Percentiles rank a stretch among this genome's conserved stretches.
Conservation (phyloP, 2,888 invertebrate species). For the Spodoptera picta region DNA sequence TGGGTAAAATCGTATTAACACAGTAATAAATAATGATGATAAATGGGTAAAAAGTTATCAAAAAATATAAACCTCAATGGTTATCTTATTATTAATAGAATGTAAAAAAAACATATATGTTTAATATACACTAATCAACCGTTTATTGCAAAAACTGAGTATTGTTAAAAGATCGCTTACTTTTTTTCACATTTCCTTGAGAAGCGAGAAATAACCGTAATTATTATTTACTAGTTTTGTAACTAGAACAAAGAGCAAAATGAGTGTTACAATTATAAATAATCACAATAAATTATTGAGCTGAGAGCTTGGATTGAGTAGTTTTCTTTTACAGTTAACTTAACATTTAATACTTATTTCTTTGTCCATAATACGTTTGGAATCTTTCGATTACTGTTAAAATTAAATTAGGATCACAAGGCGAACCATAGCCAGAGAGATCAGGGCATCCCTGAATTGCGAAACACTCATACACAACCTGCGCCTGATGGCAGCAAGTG, state of each 20-base stretch:
- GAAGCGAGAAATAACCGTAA: slow-evolving; percentile 4
- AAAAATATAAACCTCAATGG: no score
- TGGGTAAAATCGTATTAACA: slow-evolving; percentile 9
- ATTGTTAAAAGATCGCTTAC: no score
- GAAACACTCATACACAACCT: slow-evolving; percentile 74
- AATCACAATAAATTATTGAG: slow-evolving; percentile 20
- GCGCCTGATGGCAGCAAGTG: slow-evolving; percentile 73
- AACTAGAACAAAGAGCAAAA: slow-evolving; percentile 8
- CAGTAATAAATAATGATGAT: background rate
- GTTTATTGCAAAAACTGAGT: no score
- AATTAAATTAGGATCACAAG: slow-evolving; percentile 71
- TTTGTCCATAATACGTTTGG: slow-evolving; percentile 69
- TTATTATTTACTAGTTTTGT: slow-evolving; percentile 10
- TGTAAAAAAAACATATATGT: no score
- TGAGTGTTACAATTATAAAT: slow-evolving; percentile 32
- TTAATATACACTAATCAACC: no score
- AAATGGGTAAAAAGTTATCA: no score
- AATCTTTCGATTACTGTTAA: slow-evolving; percentile 70
- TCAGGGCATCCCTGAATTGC: slow-evolving; percentile 79
- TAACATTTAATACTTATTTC: slow-evolving; percentile 37
- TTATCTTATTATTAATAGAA: no score
- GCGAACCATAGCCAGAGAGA: slow-evolving; percentile 73
- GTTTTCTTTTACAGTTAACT: slow-evolving; percentile 5
- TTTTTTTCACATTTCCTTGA: background rate
- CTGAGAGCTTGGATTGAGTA: slow-evolving; percentile 5